A percentile compares a stretch with the other conserved stretches of the same genome.
These are phyloP conservation scores for Falco columbarius DNA, from an alignment of 2,797 vertebrate genomes.

Conservation along the genomic window DNA sequence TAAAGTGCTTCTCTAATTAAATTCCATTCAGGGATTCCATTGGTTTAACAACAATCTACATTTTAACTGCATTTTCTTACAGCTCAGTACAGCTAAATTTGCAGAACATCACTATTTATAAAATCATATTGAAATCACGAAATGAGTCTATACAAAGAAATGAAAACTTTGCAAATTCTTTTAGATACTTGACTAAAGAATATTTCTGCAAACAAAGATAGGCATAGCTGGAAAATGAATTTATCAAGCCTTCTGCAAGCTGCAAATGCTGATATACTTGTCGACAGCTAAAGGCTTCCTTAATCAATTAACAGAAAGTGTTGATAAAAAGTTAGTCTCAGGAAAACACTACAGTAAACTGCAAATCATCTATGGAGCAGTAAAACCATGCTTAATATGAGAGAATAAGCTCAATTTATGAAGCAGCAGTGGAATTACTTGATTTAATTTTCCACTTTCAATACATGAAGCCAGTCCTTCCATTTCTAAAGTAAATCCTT, in stretches of 20 bases:
- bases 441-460: slow-evolving; percentile 32
- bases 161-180: slow-evolving; percentile 44
- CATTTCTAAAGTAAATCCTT: not conserved
- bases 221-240: slow-evolving; percentile 26
- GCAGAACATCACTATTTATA: slow-evolving; percentile 31
- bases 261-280: slow-evolving; percentile 54
- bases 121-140: slow-evolving; percentile 8
- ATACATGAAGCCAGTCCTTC: not conserved
- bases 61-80: slow-evolving; percentile 8
- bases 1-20: slow-evolving; percentile 36
- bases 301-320: slow-evolving; percentile 46
- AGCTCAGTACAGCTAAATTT: slow-evolving; percentile 13
- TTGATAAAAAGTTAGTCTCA: not conserved
- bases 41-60: not conserved
- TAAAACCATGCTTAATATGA: not conserved
- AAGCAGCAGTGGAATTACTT: not conserved
- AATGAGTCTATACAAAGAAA: slow-evolving; percentile 7
- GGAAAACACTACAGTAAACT: not conserved
- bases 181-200: slow-evolving; percentile 17
- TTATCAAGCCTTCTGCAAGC: slow-evolving; percentile 36
- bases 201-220: slow-evolving; percentile 58
- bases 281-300: not conserved
- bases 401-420: slow-evolving; percentile 7
- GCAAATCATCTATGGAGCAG: slow-evolving; percentile 22
- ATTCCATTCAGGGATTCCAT: not conserved